Evolutionary conservation across 2,797 vertebrate species (phyloP).

Genomic region (Tokudaia muenninki): DNA sequence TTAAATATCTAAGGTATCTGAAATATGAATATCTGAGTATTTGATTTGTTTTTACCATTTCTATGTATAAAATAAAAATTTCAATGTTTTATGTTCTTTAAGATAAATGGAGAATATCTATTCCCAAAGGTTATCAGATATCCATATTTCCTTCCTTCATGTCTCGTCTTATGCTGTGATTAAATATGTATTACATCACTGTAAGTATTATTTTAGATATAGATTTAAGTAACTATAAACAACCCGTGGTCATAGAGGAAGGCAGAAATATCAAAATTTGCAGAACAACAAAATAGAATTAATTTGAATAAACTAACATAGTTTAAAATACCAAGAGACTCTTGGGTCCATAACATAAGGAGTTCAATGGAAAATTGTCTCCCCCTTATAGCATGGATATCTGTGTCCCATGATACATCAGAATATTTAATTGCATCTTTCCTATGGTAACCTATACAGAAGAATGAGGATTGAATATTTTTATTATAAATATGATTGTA

Average conservation of each 20-base stretch:
- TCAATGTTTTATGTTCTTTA: background rate
- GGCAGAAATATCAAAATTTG: background rate
- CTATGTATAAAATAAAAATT: background rate
- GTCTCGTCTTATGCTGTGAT: background rate
- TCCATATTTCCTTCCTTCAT: background rate
- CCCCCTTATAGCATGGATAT: background rate
- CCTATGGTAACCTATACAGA: background rate
- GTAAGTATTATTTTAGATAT: background rate
- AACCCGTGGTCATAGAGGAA: background rate
- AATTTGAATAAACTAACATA: background rate
- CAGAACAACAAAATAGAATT: background rate
- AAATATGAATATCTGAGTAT: background rate
- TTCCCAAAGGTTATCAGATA: background rate
- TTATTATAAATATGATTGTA: background rate
- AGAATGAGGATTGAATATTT: background rate
- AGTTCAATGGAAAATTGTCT: background rate
- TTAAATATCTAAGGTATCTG: background rate
- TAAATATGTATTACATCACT: background rate
- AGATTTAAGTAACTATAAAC: background rate
- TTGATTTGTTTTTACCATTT: background rate
- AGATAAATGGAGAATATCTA: background rate
- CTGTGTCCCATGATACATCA: background rate
- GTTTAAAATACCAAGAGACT: background rate
- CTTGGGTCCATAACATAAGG: background rate
- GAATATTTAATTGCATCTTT: background rate